Base-by-base conservation (phyloP, 2,888 invertebrate species). In the Drosophila birchii region DNA sequence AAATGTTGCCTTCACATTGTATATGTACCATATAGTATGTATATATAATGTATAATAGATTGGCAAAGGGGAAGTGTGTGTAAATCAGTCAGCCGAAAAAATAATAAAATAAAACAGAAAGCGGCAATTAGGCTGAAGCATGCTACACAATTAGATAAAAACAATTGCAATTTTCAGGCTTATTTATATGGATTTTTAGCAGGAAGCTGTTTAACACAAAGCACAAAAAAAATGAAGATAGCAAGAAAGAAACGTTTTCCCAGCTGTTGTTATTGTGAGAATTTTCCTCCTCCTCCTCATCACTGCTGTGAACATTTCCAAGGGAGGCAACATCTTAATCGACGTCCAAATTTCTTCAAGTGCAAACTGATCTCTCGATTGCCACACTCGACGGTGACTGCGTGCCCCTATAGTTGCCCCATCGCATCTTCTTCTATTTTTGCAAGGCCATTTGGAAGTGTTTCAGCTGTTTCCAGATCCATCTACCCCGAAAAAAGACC, bases 1-100 rank as follows among this genome's bases (percentile, higher is more conserved):
- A 84, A 82, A 80, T 64, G 79, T 88, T 84, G 76, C 80, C 86
- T 79, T 83, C 85, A 81, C 66, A 74, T 78, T 81, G 57, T 64
- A 73, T 51, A 67, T 61, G 26, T 47, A 58, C 11, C 9, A 66
- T 23, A 49, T 57, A 62, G 14, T 14, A 41, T 43, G 36, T 36
- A 38, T 12, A 47, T 59, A 32, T 39, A 56, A 18, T 44, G 62
- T 23, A 63, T 23, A 44, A 73, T 54, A 41, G 53, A 68, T 81
- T 58, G 64, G 79, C 71, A 78, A 81, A 77, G 81, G 70, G 53
- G 73, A 68, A 67, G 68, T 76, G 54, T 44, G 51, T 51, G 55
- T 58, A 72, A 74, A 49, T 44, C 51, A 54, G 55, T 44, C 57
- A 64, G 61, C 34, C 57, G 53, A 60, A 68, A 75, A 45, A 26